phyloP scores from a whole-genome alignment of 2,888 invertebrate genomes.

The Ormyrus pomaceus region DNA sequence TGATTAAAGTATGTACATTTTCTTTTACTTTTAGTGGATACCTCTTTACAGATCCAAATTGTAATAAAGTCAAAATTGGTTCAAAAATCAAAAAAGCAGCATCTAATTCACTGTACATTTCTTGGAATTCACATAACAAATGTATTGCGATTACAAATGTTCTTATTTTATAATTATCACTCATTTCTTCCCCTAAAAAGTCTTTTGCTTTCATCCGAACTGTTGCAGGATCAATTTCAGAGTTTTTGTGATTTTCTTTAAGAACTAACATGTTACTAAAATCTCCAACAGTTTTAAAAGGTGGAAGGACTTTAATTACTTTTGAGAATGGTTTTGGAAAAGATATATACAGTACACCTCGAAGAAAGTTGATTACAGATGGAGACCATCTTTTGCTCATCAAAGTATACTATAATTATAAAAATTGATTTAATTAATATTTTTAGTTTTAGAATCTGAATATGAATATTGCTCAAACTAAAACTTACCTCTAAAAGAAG shows the following conservation, averaged over 20 bases:
- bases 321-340: slow-evolving; percentile 80
- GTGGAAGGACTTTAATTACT: slow-evolving; percentile 81
- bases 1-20: slow-evolving; percentile 74
- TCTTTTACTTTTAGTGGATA: slow-evolving; percentile 80
- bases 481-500: slow-evolving; percentile 83
- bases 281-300: slow-evolving; percentile 80
- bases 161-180: slow-evolving; percentile 82
- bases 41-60: slow-evolving; percentile 78
- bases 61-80: slow-evolving; percentile 78
- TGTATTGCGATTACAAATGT: slow-evolving; percentile 78
- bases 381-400: slow-evolving; percentile 90
- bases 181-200: slow-evolving; percentile 77
- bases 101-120: slow-evolving; percentile 66
- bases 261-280: slow-evolving; percentile 80
- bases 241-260: slow-evolving; percentile 74
- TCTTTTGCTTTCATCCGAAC: slow-evolving; percentile 78
- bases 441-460: slow-evolving; percentile 10
- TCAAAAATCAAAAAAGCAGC: slow-evolving; percentile 68
- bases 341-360: slow-evolving; percentile 85
- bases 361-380: slow-evolving; percentile 86
- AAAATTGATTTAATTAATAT: slow-evolving; percentile 1
- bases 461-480: slow-evolving; percentile 37
- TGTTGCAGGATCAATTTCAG: slow-evolving; percentile 68
- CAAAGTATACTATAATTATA: slow-evolving; percentile 80
- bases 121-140: slow-evolving; percentile 79